These are phyloP conservation scores for Margaritifera margaritifera DNA, from an alignment of 2,888 invertebrate species.

Conservation along the genomic window DNA sequence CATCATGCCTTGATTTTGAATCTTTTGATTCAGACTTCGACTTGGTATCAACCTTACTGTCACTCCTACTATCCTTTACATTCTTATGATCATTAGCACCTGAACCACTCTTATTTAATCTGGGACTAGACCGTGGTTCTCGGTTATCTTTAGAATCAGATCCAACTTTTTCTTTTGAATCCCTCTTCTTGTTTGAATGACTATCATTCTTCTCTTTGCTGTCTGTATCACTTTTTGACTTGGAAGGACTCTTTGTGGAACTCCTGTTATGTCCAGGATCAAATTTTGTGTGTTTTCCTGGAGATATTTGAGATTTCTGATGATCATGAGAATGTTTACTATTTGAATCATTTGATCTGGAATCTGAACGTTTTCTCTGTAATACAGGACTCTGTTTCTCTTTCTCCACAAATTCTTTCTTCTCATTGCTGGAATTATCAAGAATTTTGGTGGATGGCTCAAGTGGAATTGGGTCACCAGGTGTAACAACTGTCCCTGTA, in stretches of 20 bases:
- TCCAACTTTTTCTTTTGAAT: conserved; percentile 11
- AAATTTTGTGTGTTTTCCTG: neutral
- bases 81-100: no score
- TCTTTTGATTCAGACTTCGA: conserved; percentile 5
- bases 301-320: neutral
- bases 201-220: conserved; percentile 9
- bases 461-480: no score
- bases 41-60: conserved; percentile 1
- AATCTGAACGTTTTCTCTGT: no score
- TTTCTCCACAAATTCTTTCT: no score
- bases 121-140: conserved; percentile 4
- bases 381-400: no score
- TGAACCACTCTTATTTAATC: conserved; percentile 1
- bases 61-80: no score
- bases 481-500: no score
- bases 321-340: no score
- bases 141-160: no score
- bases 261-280: neutral
- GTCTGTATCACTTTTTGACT: neutral
- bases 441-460: no score
- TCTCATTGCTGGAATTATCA: no score
- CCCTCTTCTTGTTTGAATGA: conserved; percentile 24
- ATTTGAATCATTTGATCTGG: no score
- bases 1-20: neutral
- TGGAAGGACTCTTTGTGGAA: neutral